phyloP scores from a whole-genome alignment of 2,888 invertebrate species.

The Apomyelois bistriatella region DNA sequence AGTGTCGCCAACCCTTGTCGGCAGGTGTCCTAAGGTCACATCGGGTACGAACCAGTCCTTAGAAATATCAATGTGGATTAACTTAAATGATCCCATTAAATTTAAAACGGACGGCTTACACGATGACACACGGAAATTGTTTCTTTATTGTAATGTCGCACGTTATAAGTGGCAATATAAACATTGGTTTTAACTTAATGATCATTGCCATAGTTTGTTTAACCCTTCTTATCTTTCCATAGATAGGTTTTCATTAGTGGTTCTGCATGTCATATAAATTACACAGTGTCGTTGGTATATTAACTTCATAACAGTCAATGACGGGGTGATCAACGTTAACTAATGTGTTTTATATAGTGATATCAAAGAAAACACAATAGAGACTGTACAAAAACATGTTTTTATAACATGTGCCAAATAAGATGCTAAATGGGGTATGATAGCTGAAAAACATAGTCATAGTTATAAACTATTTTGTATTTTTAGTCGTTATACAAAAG shows the following conservation, averaged over 20 bases:
- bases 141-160: conserved; percentile 9
- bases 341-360: background rate
- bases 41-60: background rate
- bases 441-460: no score
- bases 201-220: background rate
- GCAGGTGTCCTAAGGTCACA: conserved; percentile 9
- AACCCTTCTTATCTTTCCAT: no score
- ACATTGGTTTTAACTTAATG: background rate
- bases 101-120: background rate
- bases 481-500: no score
- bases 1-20: conserved; percentile 1
- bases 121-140: background rate
- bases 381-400: no score
- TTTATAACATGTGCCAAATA: background rate
- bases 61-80: conserved; percentile 10
- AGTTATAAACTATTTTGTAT: background rate
- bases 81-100: conserved; percentile 7
- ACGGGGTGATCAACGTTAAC: background rate
- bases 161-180: conserved; percentile 1
- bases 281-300: background rate
- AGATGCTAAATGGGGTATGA: no score
- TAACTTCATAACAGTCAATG: background rate
- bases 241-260: background rate
- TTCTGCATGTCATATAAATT: background rate
- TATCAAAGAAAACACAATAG: no score